Conservation (phyloP, 2,888 invertebrate genomes). For the Ennomos fuscantarius region DNA sequence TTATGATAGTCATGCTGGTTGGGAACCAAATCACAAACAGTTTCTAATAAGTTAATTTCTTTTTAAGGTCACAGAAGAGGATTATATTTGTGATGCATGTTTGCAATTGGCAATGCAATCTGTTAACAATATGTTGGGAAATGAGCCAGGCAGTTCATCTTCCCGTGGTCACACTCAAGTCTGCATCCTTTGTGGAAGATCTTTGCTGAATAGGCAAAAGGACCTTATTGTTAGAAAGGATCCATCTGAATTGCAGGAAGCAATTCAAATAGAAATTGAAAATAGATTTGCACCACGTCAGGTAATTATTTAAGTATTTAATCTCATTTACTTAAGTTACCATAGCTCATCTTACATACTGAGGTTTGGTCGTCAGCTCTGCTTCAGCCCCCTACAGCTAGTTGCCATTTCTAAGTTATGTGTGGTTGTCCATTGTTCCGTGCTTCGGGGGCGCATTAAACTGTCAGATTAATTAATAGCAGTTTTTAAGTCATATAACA, state of each 20-base stretch:
- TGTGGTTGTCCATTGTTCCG: no score
- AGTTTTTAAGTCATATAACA: no score
- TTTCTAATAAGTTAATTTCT: neutral
- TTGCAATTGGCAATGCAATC: neutral
- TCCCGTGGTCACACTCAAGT: neutral
- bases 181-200: neutral
- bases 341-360: no score
- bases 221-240: neutral
- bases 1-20: no score
- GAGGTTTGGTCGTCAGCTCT: no score
- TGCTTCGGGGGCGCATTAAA: no score
- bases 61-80: neutral
- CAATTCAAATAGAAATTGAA: neutral
- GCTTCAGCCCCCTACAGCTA: no score
- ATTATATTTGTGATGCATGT: constrained; percentile 6
- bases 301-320: neutral
- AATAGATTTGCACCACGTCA: constrained; percentile 1
- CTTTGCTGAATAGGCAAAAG: neutral
- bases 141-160: neutral
- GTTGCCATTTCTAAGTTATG: no score
- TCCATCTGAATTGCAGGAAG: neutral
- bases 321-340: no score
- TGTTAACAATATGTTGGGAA: neutral
- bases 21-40: no score
- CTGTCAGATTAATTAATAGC: no score